phyloP scores from a whole-genome alignment of 2,888 invertebrate species.

The Tribolium freemani region DNA sequence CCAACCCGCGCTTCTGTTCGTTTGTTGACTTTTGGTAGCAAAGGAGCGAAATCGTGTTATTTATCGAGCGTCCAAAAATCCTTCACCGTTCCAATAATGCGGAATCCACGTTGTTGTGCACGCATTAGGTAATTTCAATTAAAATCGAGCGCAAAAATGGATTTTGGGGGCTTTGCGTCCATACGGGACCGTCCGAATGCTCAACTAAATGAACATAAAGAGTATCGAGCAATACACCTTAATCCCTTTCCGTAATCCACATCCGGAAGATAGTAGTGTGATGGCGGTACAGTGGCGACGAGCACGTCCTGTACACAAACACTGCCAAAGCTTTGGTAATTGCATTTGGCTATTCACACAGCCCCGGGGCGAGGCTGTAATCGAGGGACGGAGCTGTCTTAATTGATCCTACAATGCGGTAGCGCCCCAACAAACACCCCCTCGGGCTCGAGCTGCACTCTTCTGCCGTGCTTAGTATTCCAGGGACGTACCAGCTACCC shows the following conservation, averaged over 20 bases:
- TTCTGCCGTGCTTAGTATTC: constrained; percentile 43
- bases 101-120: no score
- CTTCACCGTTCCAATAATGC: no score
- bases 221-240: constrained; percentile 50
- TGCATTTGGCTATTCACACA: constrained; percentile 64
- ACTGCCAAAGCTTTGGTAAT: constrained; percentile 61
- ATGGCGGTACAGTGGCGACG: constrained; percentile 49
- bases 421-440: constrained; percentile 45
- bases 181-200: constrained; percentile 9
- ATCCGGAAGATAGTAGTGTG: constrained; percentile 47
- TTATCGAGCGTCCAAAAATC: no score
- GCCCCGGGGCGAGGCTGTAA: constrained; percentile 57
- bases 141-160: constrained; percentile 29
- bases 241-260: constrained; percentile 49
- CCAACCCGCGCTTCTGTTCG: no score
- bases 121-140: constrained; percentile 23
- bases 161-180: constrained; percentile 18
- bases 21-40: no score
- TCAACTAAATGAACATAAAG: constrained; percentile 41
- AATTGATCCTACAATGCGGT: constrained; percentile 63
- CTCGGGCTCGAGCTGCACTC: constrained; percentile 17
- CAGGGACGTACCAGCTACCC: constrained; percentile 39
- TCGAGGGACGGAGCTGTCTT: constrained; percentile 61
- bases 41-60: no score
- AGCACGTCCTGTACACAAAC: constrained; percentile 60